Evolutionary conservation across 2,113 vertebrate genomes (phyloP), one percentile per base, ranked within the genome.

Genomic region (Chionomys nivalis): DNA sequence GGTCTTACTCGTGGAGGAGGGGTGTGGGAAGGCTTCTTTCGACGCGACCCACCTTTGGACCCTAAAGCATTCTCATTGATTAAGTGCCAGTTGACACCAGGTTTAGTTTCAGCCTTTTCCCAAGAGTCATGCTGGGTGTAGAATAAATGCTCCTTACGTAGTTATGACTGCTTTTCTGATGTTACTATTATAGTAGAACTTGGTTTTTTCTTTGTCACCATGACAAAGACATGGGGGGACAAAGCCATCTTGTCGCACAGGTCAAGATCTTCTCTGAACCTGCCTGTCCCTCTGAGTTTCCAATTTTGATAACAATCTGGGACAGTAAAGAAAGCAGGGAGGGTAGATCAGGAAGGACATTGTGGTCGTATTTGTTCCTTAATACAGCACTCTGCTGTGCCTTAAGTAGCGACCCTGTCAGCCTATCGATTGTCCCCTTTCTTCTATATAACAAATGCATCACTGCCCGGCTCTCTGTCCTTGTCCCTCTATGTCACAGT

Each of bases 11-110:
- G 10, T 23, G 8, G 42, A 44, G 49, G n/a, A 66, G 10, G 24
- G 0, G 0, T 8, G 7, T 33, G 42, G 39, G 39, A 36, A 1
- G 33, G 2, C 31, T 12, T 7, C 2, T 68, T 44, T 49, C 58
- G 19, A 49, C 4, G 85, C 61, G 85, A 31, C 39, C 7, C 42
- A 47, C 5, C 49, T 66, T 81, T 86, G 81, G 49, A 72, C 31
- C 11, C 58, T 36, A 4, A 63, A 23, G 47, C 91, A 33, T 55
- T n/a, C 73, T 5, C 63, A 8, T 63, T 49, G 33, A 17, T 61
- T 66, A 61, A 31, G 12, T 31, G 31, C 10, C 55, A 73, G 12
- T 82, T 58, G 33, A 49, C 58, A 10, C 44, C 52, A 17, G 33
- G 61, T 42, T 70, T 58, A 72, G 7, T 65, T 85, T 83, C 21